These are phyloP conservation scores for Heteromurus nitidus DNA, from an alignment of 2,888 invertebrate genomes.

Conservation along the genomic window DNA sequence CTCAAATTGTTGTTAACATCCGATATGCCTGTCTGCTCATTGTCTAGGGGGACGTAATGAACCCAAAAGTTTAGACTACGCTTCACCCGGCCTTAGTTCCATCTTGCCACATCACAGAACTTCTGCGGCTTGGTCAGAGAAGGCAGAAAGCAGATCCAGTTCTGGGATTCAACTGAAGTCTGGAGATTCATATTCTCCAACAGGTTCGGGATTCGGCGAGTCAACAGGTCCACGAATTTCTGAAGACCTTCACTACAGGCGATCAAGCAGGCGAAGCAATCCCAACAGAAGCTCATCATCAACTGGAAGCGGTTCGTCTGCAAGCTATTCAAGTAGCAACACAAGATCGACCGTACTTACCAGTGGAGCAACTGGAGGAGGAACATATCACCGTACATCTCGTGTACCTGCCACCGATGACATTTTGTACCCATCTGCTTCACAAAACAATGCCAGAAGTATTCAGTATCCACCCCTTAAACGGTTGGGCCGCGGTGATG, in stretches of 20 bases:
- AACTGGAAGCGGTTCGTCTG: constrained; percentile 29
- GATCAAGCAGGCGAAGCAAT: constrained; percentile 16
- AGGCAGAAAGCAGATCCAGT: constrained; percentile 36
- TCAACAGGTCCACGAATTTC: constrained; percentile 70
- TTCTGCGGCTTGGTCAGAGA: constrained; percentile 73
- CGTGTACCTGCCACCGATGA: constrained; percentile 71
- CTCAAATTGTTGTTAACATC: not conserved
- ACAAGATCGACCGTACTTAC: not conserved
- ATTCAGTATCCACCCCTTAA: constrained; percentile 71
- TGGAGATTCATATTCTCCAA: constrained; percentile 59
- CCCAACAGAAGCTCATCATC: constrained; percentile 23
- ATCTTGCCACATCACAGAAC: constrained; percentile 71
- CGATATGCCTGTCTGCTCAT: no score
- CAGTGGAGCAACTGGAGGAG: constrained; percentile 41
- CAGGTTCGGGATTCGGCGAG: constrained; percentile 20
- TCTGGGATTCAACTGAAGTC: constrained; percentile 71
- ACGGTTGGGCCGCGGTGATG: constrained; percentile 70
- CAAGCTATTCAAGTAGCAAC: constrained; percentile 23
- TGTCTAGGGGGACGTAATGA: constrained; percentile 73
- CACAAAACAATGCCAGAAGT: constrained; percentile 54
- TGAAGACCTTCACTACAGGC: constrained; percentile 66
- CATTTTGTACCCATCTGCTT: constrained; percentile 51
- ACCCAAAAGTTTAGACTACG: constrained; percentile 69
- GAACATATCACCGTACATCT: constrained; percentile 68
- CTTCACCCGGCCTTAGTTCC: constrained; percentile 50